These are phyloP conservation scores for Megaustenia siamemsis DNA, from an alignment of 2,888 invertebrate genomes.

Conservation along the genomic window DNA sequence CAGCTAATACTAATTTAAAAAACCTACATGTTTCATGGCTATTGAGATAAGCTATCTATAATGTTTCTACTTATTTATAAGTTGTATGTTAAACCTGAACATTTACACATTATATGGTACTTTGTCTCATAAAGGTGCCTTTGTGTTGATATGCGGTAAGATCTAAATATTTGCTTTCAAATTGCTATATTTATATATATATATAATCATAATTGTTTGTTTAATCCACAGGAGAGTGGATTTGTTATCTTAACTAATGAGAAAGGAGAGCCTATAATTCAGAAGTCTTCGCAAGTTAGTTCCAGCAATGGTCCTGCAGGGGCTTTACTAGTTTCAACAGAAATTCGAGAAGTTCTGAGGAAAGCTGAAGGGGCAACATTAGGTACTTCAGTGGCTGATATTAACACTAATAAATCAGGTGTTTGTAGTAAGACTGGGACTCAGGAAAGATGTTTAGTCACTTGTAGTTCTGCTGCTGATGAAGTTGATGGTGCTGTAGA, in stretches of 20 bases:
- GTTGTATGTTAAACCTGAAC: too few relatives aligned
- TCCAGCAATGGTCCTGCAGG: constrained; percentile 50
- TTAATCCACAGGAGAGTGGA: constrained; percentile 55
- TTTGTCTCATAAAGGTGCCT: too few relatives aligned
- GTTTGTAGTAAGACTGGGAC: background rate
- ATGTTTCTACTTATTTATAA: too few relatives aligned
- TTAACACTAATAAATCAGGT: constrained; percentile 22
- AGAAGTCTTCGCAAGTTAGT: constrained; percentile 42
- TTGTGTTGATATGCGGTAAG: too few relatives aligned
- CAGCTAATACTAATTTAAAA: too few relatives aligned
- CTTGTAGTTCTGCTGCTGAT: constrained; percentile 26
- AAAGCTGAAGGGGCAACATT: constrained; percentile 51
- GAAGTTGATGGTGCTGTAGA: background rate
- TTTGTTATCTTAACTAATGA: constrained; percentile 58
- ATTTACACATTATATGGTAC: too few relatives aligned
- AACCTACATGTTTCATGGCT: too few relatives aligned
- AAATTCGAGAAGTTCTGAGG: constrained; percentile 52
- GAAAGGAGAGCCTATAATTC: constrained; percentile 55
- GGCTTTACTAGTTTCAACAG: constrained; percentile 55
- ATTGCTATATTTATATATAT: background rate
- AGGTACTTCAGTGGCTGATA: constrained; percentile 50
- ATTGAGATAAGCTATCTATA: too few relatives aligned
- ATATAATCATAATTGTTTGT: background rate
- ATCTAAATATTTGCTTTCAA: too few relatives aligned
- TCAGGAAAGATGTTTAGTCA: constrained; percentile 21